Evolutionary conservation across 2,888 invertebrate genomes (phyloP), one percentile per base, ranked within the genome.

Genomic region (Eueremaeus valkanovi): DNA sequence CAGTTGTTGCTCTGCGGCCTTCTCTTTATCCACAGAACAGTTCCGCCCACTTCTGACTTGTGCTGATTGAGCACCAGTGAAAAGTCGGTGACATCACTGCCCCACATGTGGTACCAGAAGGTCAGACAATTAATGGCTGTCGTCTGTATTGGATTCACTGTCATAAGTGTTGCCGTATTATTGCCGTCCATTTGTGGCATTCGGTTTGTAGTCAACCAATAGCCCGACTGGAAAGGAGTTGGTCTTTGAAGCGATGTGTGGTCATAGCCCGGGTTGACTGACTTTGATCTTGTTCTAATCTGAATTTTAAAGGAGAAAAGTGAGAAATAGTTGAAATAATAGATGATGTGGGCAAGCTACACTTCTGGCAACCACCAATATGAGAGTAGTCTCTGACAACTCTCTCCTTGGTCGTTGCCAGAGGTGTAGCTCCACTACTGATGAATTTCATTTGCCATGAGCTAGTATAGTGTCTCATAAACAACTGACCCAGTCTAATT

Each of bases 91-190:
- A 13, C 29, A 9, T 74, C 18, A 18, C 58, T 45, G 18, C 45
- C 66, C 27, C 61, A 66, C 36, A 68, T 61, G 45, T 74, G 61
- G 27, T 74, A 63, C 74, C 74, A 74, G 29, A 74, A 74, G 11
- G 63, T 33, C 1, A 74, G 68, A 27, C 74, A 74, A 29, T 61
- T 1, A 1, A 31, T 13, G 3, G 3, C 27, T 13, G 29, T 8
- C 18, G 16, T 13, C 3, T 24, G 16, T 13, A 42, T 29, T 72
- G 9, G 16, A 13, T n/a, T 5, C 8, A 61, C n/a, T 3, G 33
- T n/a, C 21, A 27, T 63, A 18, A 40, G 73, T 1, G 21, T 49
- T 9, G 61, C 58, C 31, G 21, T 45, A 33, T 74, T 58, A 63
- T 36, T 31, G 29, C 61, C 61, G 11, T 5, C 29, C 61, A 61